Percentiles rank a stretch among this genome's conserved stretches.
Conservation (phyloP, 2,797 vertebrate species). For the Xenopus petersii region DNA sequence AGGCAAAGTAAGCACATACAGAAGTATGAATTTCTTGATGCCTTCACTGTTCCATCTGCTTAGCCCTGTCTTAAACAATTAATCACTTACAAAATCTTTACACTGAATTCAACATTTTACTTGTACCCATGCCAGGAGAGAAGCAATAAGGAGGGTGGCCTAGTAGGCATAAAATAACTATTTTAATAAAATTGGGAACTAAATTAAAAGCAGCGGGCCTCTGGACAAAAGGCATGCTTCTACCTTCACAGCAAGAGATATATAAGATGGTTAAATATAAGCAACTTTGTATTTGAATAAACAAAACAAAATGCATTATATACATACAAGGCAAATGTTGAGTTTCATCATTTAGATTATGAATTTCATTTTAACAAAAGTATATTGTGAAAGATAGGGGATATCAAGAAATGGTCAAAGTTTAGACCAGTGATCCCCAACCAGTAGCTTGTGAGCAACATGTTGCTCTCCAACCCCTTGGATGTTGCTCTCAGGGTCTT, state of each 20-base stretch:
- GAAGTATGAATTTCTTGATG: conserved; percentile 77
- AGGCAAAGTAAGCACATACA: conserved; percentile 72
- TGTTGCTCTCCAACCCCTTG: too few species aligned
- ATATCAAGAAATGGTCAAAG: too few species aligned
- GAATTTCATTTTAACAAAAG: too few species aligned
- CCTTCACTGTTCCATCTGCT: conserved; percentile 79
- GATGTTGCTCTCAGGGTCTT: too few species aligned
- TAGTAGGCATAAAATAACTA: conserved; percentile 62
- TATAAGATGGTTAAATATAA: too few species aligned
- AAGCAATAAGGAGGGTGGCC: conserved; percentile 54
- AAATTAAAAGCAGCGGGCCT: conserved; percentile 72
- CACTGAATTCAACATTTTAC: conserved; percentile 69
- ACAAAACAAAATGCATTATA: too few species aligned
- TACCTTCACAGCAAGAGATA: neutral
- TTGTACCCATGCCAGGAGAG: conserved; percentile 72
- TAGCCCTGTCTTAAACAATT: conserved; percentile 77
- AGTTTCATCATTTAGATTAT: too few species aligned
- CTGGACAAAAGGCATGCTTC: conserved; percentile 64
- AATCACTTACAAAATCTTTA: conserved; percentile 74
- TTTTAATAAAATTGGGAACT: conserved; percentile 68
- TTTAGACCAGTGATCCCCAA: too few species aligned
- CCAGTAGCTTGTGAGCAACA: too few species aligned
- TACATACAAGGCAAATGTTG: too few species aligned
- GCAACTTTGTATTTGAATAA: too few species aligned
- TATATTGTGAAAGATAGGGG: too few species aligned